Evolutionary conservation across 1,140 invertebrate species (phyloP).

Genomic region (Helicoverpa armigera): DNA sequence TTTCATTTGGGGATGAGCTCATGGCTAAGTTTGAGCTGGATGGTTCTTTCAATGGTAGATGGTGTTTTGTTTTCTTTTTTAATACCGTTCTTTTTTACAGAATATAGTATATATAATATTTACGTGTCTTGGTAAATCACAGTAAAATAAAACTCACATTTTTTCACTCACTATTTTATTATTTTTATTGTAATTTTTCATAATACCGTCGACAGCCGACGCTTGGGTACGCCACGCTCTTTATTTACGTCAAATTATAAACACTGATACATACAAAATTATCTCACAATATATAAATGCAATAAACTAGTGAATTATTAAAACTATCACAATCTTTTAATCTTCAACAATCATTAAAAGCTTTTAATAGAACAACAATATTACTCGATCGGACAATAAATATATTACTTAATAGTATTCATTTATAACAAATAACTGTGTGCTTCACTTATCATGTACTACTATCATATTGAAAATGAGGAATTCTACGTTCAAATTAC

Average conservation of each 20-base stretch:
- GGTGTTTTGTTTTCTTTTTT: too few relatives aligned
- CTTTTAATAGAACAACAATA: slow-evolving; percentile 74
- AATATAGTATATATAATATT: not conserved
- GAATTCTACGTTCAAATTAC: slow-evolving; percentile 17
- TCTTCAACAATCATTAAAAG: slow-evolving; percentile 80
- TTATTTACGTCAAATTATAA: slow-evolving; percentile 64
- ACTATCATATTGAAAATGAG: slow-evolving; percentile 31
- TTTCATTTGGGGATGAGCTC: not conserved
- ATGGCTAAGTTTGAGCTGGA: too few relatives aligned
- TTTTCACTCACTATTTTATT: slow-evolving; percentile 81
- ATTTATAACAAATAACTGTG: slow-evolving; percentile 25
- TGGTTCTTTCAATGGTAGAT: too few relatives aligned
- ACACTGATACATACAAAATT: slow-evolving; percentile 61
- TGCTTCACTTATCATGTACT: slow-evolving; percentile 33
- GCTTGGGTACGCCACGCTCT: slow-evolving; percentile 64
- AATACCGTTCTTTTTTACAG: too few relatives aligned
- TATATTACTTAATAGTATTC: slow-evolving; percentile 53
- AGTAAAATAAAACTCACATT: slow-evolving; percentile 62
- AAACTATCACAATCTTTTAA: slow-evolving; percentile 72
- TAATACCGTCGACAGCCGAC: slow-evolving; percentile 76
- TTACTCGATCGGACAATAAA: slow-evolving; percentile 26
- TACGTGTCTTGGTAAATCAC: not conserved
- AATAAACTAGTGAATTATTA: slow-evolving; percentile 66
- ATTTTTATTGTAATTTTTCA: slow-evolving; percentile 86
- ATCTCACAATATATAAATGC: slow-evolving; percentile 37